Conservation (phyloP, 2,113 vertebrate genomes). For the Mugil cephalus region DNA sequence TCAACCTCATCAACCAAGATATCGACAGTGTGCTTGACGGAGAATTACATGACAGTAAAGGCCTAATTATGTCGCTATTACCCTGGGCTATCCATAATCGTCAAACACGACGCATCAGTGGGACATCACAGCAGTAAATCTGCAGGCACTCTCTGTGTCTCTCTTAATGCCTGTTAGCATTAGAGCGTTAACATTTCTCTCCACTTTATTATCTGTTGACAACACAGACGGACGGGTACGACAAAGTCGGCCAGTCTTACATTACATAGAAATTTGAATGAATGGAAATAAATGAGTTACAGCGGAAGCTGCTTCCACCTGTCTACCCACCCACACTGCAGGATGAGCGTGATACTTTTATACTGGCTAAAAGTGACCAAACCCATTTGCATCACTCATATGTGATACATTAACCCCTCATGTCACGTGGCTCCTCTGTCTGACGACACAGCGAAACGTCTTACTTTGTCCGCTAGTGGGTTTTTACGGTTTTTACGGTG, state of each 20-base stretch:
- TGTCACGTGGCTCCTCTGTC: too few relatives aligned
- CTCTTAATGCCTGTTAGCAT: conserved; percentile 65
- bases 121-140: conserved; percentile 76
- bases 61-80: conserved; percentile 84
- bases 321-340: background rate
- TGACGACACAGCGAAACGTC: too few relatives aligned
- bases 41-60: conserved; percentile 85
- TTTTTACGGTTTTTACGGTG: too few relatives aligned
- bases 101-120: conserved; percentile 75
- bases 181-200: conserved; percentile 63
- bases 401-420: too few relatives aligned
- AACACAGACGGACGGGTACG: conserved; percentile 26
- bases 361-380: too few relatives aligned
- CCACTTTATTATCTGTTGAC: conserved; percentile 61
- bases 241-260: conserved; percentile 23
- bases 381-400: too few relatives aligned
- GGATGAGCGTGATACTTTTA: too few relatives aligned
- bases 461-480: too few relatives aligned
- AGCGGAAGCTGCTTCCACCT: background rate
- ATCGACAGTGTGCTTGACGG: conserved; percentile 84
- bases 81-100: conserved; percentile 81
- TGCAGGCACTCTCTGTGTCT: conserved; percentile 55
- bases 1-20: conserved; percentile 83
- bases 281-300: background rate
- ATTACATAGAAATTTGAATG: conserved; percentile 5